Evolutionary conservation across 2,113 vertebrate species (phyloP), one percentile per base, ranked within the genome.

Genomic region (Pipa parva): DNA sequence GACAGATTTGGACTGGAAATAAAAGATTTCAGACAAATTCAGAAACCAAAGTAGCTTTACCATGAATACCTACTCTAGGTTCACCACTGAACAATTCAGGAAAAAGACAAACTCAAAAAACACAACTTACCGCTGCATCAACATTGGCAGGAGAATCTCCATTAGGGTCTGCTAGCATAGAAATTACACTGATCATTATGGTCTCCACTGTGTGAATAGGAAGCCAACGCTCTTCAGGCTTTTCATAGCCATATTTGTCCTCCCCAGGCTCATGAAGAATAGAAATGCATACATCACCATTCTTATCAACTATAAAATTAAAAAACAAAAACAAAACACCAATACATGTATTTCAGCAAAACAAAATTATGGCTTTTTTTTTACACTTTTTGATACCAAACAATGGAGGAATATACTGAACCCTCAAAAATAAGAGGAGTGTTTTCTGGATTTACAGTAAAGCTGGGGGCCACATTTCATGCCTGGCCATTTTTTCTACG

Each of bases 171-270:
- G 97, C 97, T 83, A 99, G 86, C 97, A 99, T 99, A 76, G 97
- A 99, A 87, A 99, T 99, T 81, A 99, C 97, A 76, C 95, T 98
- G 84, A 99, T 99, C 95, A 99, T 98, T 52, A 99, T 99, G 54
- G 97, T 99, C 83, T 99, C 97, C 86, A 99, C 97, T 4, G 97
- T 99, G 83, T 99, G 97, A 75, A 99, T 99, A 29, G 97, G 97
- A 46, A 99, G 91, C 97, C 97, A 99, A 64, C 97, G 95, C 73
- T 99, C 97, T 76, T 99, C 96, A 54, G 97, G 96, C 78, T 99
- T 99, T 77, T 99, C 97, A 75, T 99, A 99, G 77, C 97, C 97
- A 9, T 98, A 99, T 79, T 99, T 99, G 81, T 99, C 97, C 81
- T 99, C 97, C 7, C 97, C 97, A 33, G 97, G 97, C 75, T 99